Percentiles rank a stretch among this genome's conserved stretches.
phyloP scores from a whole-genome alignment of 2,797 vertebrate species.

The Spinus olivaceus region DNA sequence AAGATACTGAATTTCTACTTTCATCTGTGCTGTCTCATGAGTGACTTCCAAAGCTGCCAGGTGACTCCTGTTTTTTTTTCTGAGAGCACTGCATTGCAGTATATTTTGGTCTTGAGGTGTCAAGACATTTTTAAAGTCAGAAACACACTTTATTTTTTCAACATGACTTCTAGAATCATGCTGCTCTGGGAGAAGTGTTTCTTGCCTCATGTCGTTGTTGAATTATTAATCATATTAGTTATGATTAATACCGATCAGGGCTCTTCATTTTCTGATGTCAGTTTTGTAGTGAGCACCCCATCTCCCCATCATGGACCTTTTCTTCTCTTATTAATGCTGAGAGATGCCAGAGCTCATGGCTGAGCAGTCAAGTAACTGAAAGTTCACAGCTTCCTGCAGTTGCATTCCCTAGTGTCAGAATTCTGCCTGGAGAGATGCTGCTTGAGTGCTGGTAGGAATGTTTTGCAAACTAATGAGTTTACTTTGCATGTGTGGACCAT shows the following conservation, averaged over 20 bases:
- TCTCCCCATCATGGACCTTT: background rate
- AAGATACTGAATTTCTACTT: background rate
- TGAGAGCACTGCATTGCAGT: background rate
- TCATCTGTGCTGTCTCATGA: background rate
- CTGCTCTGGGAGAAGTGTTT: background rate
- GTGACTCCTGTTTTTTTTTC: background rate
- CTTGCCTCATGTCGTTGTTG: background rate
- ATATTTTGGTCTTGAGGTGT: background rate
- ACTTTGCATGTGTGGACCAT: background rate
- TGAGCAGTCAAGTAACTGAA: background rate
- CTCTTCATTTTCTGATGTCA: background rate
- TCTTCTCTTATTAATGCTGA: background rate
- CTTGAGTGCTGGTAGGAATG: background rate
- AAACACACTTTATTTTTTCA: background rate
- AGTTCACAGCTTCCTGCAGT: background rate
- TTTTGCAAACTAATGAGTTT: background rate
- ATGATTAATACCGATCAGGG: background rate
- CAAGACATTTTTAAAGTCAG: background rate
- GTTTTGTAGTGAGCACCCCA: background rate
- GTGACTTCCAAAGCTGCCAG: background rate
- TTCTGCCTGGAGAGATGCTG: background rate
- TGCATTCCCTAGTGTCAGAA: background rate
- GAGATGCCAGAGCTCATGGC: background rate
- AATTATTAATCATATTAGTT: background rate
- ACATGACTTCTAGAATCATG: background rate